Base-by-base conservation (phyloP, 2,797 vertebrate genomes). In the Enteromius mattozi region DNA sequence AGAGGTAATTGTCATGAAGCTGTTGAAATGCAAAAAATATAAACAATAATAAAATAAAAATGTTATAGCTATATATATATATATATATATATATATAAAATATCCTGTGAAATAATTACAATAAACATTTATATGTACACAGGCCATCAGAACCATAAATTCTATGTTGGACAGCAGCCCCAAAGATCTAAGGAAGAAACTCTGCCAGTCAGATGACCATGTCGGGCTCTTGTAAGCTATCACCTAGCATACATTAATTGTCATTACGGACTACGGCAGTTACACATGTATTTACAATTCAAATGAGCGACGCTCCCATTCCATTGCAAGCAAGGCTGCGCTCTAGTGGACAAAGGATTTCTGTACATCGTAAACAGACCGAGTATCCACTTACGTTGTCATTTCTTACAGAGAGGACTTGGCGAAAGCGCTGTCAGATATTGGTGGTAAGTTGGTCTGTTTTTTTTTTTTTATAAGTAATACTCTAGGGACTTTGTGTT, bases 131-230 rank as follows among this genome's bases (percentile, higher is more conserved):
- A 40, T 30, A 66, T 76, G 17, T 66, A 27, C 2, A 42, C 89
- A 97, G 96, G 95, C 93, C 19, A 82, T 97, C 88, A 93, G 91
- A 75, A 96, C 94, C 9, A 87, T 97, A 56, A 97, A 97, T 84
- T 91, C 90, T 35, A 93, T 97, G 87, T 91, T 97, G 0, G 89
- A 93, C 3, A 80, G 42, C 4, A 35, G 92, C 3, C 75, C 94
- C 6, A 89, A 87, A 54, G 92, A 95, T 40, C 92, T 95, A 75
- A 94, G 92, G 40, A 94, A 89, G 87, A 92, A 91, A n/a, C 89
- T 96, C 45, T 87, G 89, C 17, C 80, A 90, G 2, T 93, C 92
- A n/a, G 92, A 96, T 85, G 93, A 93, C 14, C 87, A 89, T 0
- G 86, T 84, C 71, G 79, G 14, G 0, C 91, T 97, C 72, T 92